These are phyloP conservation scores for Stylophora pistillata DNA, from an alignment of 64 coral and sea anemone genomes.

Conservation along the genomic window DNA sequence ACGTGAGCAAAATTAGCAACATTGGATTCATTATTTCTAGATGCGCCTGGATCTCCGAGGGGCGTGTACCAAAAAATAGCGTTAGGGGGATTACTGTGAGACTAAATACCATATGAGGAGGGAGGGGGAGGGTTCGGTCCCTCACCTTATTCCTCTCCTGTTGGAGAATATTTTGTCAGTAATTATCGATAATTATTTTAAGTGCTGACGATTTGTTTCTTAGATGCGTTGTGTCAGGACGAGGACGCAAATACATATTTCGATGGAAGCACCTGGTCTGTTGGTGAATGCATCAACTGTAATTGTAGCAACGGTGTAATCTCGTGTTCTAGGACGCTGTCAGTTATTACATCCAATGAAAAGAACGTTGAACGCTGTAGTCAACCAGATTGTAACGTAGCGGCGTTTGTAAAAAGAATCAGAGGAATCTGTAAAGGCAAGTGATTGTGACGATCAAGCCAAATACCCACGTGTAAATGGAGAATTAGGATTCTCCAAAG, in stretches of 20 bases:
- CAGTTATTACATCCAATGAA: background rate
- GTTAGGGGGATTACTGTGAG: no score
- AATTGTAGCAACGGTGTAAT: constrained; percentile 12
- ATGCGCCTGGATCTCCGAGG: no score
- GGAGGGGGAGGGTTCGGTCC: no score
- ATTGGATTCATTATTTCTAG: background rate
- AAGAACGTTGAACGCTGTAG: background rate
- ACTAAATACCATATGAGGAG: no score
- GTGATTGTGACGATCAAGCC: background rate
- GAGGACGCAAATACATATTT: constrained; percentile 13
- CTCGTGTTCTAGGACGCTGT: background rate
- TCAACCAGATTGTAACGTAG: constrained; percentile 39
- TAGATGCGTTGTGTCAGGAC: constrained; percentile 15
- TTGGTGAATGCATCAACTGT: constrained; percentile 27
- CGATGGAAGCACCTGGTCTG: constrained; percentile 36
- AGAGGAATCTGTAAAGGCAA: constrained; percentile 41
- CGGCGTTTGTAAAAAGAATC: background rate
- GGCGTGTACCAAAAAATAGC: no score
- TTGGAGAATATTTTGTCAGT: no score
- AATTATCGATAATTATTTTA: no score
- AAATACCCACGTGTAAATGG: no score
- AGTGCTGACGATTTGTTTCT: background rate
- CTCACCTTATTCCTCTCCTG: no score
- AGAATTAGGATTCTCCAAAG: no score
- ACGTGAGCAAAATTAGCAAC: background rate